These are phyloP conservation scores for Hemistola chrysoprasaria DNA, from an alignment of 2,888 invertebrate species.

Conservation along the genomic window DNA sequence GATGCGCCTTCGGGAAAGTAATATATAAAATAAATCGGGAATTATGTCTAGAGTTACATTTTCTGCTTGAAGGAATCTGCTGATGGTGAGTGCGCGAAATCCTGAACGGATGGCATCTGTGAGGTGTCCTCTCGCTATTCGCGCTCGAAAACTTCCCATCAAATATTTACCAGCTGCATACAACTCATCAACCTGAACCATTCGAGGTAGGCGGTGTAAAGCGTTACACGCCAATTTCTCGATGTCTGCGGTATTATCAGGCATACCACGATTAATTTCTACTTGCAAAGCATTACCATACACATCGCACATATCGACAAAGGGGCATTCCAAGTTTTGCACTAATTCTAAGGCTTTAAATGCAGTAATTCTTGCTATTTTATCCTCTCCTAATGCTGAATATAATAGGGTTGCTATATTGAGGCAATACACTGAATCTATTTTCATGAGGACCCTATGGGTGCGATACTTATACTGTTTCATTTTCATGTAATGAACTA, in stretches of 20 bases:
- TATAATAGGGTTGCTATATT: conserved; percentile 62
- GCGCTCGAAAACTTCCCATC: conserved; percentile 63
- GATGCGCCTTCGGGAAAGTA: conserved; percentile 67
- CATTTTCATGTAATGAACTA: conserved; percentile 40
- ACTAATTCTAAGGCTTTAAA: conserved; percentile 55
- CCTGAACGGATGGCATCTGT: conserved; percentile 59
- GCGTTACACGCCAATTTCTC: conserved; percentile 54
- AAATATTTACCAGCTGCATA: conserved; percentile 70
- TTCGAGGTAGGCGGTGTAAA: conserved; percentile 48
- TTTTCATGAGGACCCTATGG: conserved; percentile 42
- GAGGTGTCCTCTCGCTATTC: conserved; percentile 57
- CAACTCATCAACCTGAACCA: conserved; percentile 67
- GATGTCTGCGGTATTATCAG: conserved; percentile 57
- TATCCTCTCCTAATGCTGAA: conserved; percentile 56
- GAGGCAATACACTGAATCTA: conserved; percentile 64
- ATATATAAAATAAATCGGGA: conserved; percentile 67
- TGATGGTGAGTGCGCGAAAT: conserved; percentile 62
- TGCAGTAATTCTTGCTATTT: conserved; percentile 49
- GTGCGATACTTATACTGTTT: conserved; percentile 48
- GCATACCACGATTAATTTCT: conserved; percentile 62
- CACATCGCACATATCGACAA: conserved; percentile 67
- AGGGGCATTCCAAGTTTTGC: conserved; percentile 57
- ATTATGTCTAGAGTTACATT: conserved; percentile 64
- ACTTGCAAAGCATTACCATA: conserved; percentile 72
- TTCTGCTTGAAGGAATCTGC: conserved; percentile 65